Evolutionary conservation across 2,888 invertebrate species (phyloP).

Genomic region (Cosmia pyralina): DNA sequence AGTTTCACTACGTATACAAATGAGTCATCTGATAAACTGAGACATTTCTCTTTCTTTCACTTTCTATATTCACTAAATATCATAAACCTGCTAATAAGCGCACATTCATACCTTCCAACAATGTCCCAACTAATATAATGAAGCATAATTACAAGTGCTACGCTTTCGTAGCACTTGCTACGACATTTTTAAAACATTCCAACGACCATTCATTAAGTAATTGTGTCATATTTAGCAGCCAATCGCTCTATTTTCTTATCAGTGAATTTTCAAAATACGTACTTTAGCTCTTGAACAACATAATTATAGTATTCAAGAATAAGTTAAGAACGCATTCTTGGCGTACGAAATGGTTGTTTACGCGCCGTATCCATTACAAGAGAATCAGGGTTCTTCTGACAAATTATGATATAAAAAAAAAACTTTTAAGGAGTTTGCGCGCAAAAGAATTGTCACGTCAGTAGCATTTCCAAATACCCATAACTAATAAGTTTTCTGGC

Average conservation of each 20-base stretch:
- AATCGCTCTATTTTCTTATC: conserved; percentile 26
- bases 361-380: not conserved
- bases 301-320: conserved; percentile 10
- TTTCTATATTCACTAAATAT: conserved; percentile 49
- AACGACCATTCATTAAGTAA: conserved; percentile 12
- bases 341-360: not conserved
- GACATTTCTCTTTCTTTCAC: conserved; percentile 55
- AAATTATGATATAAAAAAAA: not conserved
- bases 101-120: conserved; percentile 23
- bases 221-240: conserved; percentile 30
- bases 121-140: conserved; percentile 27
- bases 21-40: conserved; percentile 55
- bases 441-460: not conserved
- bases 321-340: not conserved
- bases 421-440: not conserved
- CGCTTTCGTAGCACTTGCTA: conserved; percentile 73
- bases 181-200: conserved; percentile 51
- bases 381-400: not conserved
- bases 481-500: not conserved
- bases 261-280: conserved; percentile 15
- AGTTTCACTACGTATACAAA: conserved; percentile 51
- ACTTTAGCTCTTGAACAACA: not conserved
- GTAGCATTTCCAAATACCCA: not conserved
- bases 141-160: conserved; percentile 59
- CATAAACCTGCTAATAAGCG: conserved; percentile 33